These are phyloP conservation scores for Ethmia dodecea DNA, from an alignment of 2,888 invertebrate genomes.

Conservation along the genomic window DNA sequence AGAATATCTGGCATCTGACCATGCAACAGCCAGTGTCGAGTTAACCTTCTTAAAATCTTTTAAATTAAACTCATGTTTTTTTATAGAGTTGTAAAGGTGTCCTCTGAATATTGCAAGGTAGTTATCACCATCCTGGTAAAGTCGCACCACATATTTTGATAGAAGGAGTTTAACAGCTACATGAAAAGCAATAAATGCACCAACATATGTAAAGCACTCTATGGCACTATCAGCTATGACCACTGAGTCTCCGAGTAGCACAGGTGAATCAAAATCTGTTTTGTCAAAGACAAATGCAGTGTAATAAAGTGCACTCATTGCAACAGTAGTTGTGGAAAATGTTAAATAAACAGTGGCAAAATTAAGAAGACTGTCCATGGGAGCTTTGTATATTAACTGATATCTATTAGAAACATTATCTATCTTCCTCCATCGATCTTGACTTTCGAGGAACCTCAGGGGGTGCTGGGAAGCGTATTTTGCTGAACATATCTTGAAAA, in stretches of 20 bases:
- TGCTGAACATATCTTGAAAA: constrained; percentile 27
- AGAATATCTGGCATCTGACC: constrained; percentile 58
- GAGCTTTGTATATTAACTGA: constrained; percentile 65
- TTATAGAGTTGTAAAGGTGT: constrained; percentile 41
- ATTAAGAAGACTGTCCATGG: constrained; percentile 52
- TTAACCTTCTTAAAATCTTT: constrained; percentile 54
- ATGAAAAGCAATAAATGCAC: constrained; percentile 51
- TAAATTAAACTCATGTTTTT: constrained; percentile 51
- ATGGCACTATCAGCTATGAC: constrained; percentile 54
- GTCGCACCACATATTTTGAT: constrained; percentile 56
- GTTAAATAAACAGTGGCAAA: constrained; percentile 47
- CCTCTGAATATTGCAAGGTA: constrained; percentile 61
- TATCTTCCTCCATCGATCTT: constrained; percentile 49
- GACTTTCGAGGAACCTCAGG: constrained; percentile 47
- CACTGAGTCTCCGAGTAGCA: constrained; percentile 46
- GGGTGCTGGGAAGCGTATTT: constrained; percentile 44
- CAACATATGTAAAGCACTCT: constrained; percentile 53
- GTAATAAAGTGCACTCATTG: constrained; percentile 42
- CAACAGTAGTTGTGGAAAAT: constrained; percentile 39
- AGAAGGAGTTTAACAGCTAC: constrained; percentile 48
- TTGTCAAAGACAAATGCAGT: constrained; percentile 41
- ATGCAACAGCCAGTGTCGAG: constrained; percentile 47
- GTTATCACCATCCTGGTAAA: constrained; percentile 63
- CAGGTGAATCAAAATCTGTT: constrained; percentile 41
- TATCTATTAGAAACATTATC: constrained; percentile 51